Evolutionary conservation across 2,113 vertebrate species (phyloP).

Genomic region (Tyto alba): DNA sequence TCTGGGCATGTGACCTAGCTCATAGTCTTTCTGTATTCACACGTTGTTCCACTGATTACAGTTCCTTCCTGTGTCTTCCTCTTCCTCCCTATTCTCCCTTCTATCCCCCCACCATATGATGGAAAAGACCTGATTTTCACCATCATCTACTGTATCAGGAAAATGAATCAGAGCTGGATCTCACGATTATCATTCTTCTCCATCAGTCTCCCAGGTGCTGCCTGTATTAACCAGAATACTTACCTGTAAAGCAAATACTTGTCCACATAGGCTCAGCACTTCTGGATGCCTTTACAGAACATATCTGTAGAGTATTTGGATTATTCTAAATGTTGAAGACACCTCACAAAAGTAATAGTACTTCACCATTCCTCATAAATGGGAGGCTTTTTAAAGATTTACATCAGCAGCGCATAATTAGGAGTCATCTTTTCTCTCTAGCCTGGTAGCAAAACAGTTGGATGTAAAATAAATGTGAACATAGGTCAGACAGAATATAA

Average conservation of each 20-base stretch:
- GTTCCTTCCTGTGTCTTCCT: not conserved
- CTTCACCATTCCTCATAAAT: not conserved
- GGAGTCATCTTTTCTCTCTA: not conserved
- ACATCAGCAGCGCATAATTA: not conserved
- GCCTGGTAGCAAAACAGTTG: not conserved
- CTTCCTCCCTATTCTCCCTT: not conserved
- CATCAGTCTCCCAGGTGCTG: not conserved
- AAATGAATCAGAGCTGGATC: not conserved
- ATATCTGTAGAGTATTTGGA: not conserved
- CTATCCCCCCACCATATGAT: rapidly evolving
- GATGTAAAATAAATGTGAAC: not conserved
- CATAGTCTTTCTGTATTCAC: not conserved
- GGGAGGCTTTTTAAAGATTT: not conserved
- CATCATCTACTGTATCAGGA: not conserved
- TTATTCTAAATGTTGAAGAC: not conserved
- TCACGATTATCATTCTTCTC: not conserved
- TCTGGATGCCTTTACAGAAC: not conserved
- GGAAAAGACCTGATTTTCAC: not conserved
- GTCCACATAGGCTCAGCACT: not conserved
- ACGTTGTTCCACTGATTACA: not conserved
- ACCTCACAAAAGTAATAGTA: not conserved
- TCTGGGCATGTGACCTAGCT: not conserved
- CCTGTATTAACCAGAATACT: not conserved
- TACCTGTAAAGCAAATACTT: not conserved
- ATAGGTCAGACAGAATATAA: not conserved